These are phyloP conservation scores for Luperina nickerlii DNA, from an alignment of 2,888 invertebrate species.

Conservation along the genomic window DNA sequence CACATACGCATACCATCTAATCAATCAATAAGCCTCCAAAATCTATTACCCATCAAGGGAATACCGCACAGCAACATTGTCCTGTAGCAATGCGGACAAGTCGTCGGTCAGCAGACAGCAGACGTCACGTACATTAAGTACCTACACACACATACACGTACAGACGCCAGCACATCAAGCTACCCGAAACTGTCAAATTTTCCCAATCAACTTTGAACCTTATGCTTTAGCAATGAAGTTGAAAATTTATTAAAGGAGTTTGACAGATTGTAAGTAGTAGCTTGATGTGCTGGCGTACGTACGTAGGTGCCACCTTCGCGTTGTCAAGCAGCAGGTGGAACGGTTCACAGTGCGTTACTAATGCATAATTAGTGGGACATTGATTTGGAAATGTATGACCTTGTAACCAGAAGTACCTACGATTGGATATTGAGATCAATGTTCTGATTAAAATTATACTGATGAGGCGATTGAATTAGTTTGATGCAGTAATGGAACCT, in stretches of 20 bases:
- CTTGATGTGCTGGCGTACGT: neutral
- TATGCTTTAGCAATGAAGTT: too few species aligned
- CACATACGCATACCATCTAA: slow-evolving; percentile 6
- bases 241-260: too few species aligned
- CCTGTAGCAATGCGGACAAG: slow-evolving; percentile 65
- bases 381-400: slow-evolving; percentile 38
- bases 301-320: slow-evolving; percentile 11
- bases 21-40: slow-evolving; percentile 42
- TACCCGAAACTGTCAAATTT: too few species aligned
- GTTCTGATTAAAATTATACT: neutral
- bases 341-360: slow-evolving; percentile 54
- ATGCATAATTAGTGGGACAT: slow-evolving; percentile 55
- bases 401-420: slow-evolving; percentile 1
- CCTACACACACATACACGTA: slow-evolving; percentile 27
- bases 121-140: slow-evolving; percentile 66
- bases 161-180: too few species aligned
- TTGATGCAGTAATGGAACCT: neutral
- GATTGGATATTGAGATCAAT: neutral
- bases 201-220: too few species aligned
- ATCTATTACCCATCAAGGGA: slow-evolving; percentile 52
- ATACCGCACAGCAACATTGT: slow-evolving; percentile 43
- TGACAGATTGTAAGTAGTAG: too few species aligned
- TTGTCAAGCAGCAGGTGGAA: slow-evolving; percentile 50
- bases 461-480: neutral
- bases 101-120: slow-evolving; percentile 70